Evolutionary conservation across 2,113 vertebrate species (phyloP).

Genomic region (Brachionichthys hirsutus): DNA sequence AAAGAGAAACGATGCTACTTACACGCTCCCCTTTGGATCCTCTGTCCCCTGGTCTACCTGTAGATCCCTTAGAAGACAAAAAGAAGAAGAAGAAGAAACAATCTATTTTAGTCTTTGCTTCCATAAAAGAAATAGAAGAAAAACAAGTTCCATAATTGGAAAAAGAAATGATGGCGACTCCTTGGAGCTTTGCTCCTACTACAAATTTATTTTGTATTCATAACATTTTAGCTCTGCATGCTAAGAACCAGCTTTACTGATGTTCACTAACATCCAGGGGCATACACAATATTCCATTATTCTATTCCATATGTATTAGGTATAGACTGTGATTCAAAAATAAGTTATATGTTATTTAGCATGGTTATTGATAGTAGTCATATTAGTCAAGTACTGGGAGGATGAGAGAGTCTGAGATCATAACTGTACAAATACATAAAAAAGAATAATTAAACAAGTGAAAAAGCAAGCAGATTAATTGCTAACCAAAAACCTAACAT

Average conservation of each 20-base stretch:
- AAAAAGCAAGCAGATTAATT: too few relatives aligned
- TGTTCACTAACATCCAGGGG: slow-evolving; percentile 9
- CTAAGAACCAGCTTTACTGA: not conserved
- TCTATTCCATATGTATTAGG: too few relatives aligned
- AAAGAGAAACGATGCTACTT: slow-evolving; percentile 55
- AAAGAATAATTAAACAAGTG: too few relatives aligned
- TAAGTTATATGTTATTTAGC: too few relatives aligned
- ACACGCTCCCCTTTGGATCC: slow-evolving; percentile 98
- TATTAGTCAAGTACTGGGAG: too few relatives aligned
- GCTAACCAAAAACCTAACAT: too few relatives aligned
- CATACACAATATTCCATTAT: too few relatives aligned
- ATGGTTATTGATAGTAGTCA: too few relatives aligned
- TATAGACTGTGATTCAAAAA: too few relatives aligned
- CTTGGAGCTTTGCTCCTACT: slow-evolving; percentile 2
- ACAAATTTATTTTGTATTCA: not conserved
- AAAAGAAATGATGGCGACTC: slow-evolving; percentile 6
- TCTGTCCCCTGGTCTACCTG: slow-evolving; percentile 89
- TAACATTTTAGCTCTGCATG: not conserved
- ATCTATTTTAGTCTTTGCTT: slow-evolving; percentile 14
- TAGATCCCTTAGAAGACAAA: slow-evolving; percentile 80
- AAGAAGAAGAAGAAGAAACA: slow-evolving; percentile 27
- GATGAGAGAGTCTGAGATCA: too few relatives aligned
- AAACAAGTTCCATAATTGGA: slow-evolving; percentile 1
- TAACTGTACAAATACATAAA: too few relatives aligned
- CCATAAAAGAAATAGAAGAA: not conserved